These are phyloP conservation scores for Melieria picta DNA, from an alignment of 2,888 invertebrate species.

Conservation along the genomic window DNA sequence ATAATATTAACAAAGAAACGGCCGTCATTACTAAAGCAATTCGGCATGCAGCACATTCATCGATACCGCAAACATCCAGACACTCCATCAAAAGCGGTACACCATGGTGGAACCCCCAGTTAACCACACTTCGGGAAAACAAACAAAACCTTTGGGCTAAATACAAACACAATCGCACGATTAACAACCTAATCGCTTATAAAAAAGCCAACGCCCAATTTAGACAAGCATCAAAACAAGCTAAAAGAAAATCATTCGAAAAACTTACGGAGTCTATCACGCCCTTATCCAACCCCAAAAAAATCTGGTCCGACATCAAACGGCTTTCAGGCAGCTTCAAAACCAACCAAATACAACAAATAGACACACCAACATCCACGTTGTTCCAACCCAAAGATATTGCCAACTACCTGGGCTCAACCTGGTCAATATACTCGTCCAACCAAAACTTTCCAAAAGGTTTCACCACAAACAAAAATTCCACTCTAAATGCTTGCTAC, in stretches of 20 bases:
- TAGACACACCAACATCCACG: too few relatives aligned
- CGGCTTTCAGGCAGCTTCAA: too few relatives aligned
- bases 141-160: slow-evolving; percentile 1
- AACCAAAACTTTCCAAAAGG: background rate
- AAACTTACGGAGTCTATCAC: slow-evolving; percentile 6
- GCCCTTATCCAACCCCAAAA: background rate
- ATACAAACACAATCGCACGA: slow-evolving; percentile 3
- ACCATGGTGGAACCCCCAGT: slow-evolving; percentile 7
- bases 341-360: background rate
- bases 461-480: background rate
- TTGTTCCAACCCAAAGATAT: background rate
- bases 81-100: background rate
- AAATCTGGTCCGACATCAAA: background rate
- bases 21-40: background rate
- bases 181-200: slow-evolving; percentile 2
- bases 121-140: slow-evolving; percentile 1
- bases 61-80: slow-evolving; percentile 1
- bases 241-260: slow-evolving; percentile 6
- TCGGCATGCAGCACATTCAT: background rate
- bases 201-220: slow-evolving; percentile 18
- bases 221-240: background rate
- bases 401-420: background rate
- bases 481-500: too few relatives aligned
- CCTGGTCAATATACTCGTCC: background rate
- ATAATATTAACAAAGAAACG: slow-evolving; percentile 15